A percentile compares a stretch with the other conserved stretches of the same genome.
phyloP scores from a whole-genome alignment of 2,888 invertebrate species.

The Mechanitis messenoides region DNA sequence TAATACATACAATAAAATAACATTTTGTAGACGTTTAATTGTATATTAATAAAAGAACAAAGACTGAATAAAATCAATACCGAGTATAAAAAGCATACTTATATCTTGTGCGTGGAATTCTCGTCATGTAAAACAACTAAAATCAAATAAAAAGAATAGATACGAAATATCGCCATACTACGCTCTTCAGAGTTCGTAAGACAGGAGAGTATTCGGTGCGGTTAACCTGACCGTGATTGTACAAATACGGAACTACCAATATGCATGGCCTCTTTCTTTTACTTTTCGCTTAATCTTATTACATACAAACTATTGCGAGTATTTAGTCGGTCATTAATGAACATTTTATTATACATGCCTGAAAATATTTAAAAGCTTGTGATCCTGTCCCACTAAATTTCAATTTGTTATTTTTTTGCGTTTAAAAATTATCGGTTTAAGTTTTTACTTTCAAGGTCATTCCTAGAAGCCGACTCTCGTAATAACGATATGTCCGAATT shows the following conservation, averaged over 20 bases:
- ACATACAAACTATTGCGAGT: slow-evolving; percentile 4
- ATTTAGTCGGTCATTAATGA: slow-evolving; percentile 13
- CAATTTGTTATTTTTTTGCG: not conserved
- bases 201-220: slow-evolving; percentile 12
- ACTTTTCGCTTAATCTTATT: slow-evolving; percentile 5
- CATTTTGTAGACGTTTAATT: too few relatives aligned
- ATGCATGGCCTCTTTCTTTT: slow-evolving; percentile 10
- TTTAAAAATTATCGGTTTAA: slow-evolving; percentile 13
- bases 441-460: slow-evolving; percentile 5
- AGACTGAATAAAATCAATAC: too few relatives aligned
- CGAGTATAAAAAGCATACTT: too few relatives aligned
- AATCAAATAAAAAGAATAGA: too few relatives aligned
- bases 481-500: slow-evolving; percentile 7
- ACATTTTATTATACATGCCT: slow-evolving; percentile 8
- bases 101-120: too few relatives aligned
- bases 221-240: slow-evolving; percentile 6
- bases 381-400: slow-evolving; percentile 7
- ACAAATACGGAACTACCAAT: slow-evolving; percentile 13
- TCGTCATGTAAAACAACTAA: too few relatives aligned
- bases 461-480: slow-evolving; percentile 9
- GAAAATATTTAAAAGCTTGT: not conserved
- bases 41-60: too few relatives aligned
- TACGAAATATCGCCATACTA: not conserved
- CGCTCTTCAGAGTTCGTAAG: slow-evolving; percentile 1
- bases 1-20: not conserved